Evolutionary conservation across 92 coral and sea anemone genomes (phyloP), one percentile per base, ranked within the genome.

Genomic region (Umimayanthus kanabou): DNA sequence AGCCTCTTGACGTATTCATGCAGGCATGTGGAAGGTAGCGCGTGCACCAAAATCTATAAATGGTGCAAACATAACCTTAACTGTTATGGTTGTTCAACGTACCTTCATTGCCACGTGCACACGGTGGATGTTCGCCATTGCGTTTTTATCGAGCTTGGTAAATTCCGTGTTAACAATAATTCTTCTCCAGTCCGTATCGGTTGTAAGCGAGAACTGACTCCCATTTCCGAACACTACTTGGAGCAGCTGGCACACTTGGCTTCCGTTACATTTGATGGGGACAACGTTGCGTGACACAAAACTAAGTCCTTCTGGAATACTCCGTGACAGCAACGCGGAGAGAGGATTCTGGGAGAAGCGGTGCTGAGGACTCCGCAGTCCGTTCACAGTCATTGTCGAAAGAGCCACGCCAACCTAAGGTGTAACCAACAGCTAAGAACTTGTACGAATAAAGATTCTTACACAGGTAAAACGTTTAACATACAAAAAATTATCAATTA

Each of bases 371-470:
- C 91, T 85, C 42, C 73, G 77, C 16, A 76, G 70, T 25, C 89
- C 61, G 67, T 91, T 86, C 26, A 97, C 78, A 40, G 79, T 74
- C 23, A 85, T 71, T 2, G 98, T 91, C 15, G 99, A 95, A 45
- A 97, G 85, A 20, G 92, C 80, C 16, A 97, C 95, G 40, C 99
- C 99, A 69, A 97, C 91, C 99, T 97, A 55, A 43, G 61, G 49
- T 22, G 50, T 4, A 79, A 22, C 22, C 69, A 23, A 61, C 6
- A n/a, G 55, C 10, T 43, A 9, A 40, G 37, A 33, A 33, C 37
- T 33, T 33, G 37, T 33, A 33, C 37, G 37, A 33, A 33, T 33
- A 33, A 33, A 33, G 37, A 33, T 33, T 33, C 37, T 33, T 33
- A 33, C 37, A 33, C 0, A 33, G 37, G 37, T 2, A 33, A 33